Percentiles rank a stretch among this genome's conserved stretches.
These are phyloP conservation scores for Epiblema foenella DNA, from an alignment of 2,888 invertebrate genomes.

Conservation along the genomic window DNA sequence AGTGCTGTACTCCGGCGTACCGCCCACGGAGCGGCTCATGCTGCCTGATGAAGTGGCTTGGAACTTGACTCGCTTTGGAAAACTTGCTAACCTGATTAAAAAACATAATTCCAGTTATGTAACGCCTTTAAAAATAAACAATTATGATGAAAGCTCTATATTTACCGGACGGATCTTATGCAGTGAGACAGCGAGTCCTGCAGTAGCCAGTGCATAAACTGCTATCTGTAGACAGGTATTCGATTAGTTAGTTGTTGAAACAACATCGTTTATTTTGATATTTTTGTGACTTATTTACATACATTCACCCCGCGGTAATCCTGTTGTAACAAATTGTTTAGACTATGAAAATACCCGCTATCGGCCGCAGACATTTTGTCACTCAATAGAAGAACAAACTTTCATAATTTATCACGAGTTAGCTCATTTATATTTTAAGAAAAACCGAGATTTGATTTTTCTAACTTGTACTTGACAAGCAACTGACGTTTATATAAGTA, in stretches of 20 bases:
- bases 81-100: conserved; percentile 85
- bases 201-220: conserved; percentile 84
- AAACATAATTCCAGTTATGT: conserved; percentile 65
- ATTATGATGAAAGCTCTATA: conserved; percentile 49
- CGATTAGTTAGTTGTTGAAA: conserved; percentile 46
- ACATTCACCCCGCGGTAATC: conserved; percentile 81
- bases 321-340: conserved; percentile 70
- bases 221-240: conserved; percentile 79
- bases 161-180: conserved; percentile 86
- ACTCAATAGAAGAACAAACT: conserved; percentile 50
- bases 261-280: conserved; percentile 40
- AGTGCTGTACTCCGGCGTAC: conserved; percentile 82
- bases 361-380: conserved; percentile 69
- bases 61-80: conserved; percentile 84
- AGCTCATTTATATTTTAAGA: conserved; percentile 73
- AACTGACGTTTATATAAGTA: conserved; percentile 46
- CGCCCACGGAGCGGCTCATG: conserved; percentile 81
- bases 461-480: conserved; percentile 48
- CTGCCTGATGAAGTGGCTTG: conserved; percentile 82
- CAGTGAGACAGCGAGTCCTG: conserved; percentile 82
- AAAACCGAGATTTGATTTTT: conserved; percentile 52
- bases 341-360: conserved; percentile 65
- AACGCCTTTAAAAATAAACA: conserved; percentile 57
- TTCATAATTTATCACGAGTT: conserved; percentile 64
- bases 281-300: conserved; percentile 52